These are phyloP conservation scores for Porites cylindrica DNA, from an alignment of 92 coral and sea anemone genomes.

Conservation along the genomic window DNA sequence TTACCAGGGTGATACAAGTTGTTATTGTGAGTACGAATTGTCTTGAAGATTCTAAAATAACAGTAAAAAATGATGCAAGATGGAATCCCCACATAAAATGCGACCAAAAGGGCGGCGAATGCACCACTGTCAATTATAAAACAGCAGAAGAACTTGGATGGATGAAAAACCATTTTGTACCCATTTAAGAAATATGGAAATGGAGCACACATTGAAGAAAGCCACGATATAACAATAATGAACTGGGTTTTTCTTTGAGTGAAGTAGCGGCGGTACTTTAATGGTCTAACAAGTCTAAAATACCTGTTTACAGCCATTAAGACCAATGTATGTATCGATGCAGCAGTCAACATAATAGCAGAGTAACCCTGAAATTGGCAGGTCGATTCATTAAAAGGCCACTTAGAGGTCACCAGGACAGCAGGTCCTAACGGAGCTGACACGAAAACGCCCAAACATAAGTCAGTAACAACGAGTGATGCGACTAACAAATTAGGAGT, in stretches of 20 bases:
- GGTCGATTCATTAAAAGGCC: not conserved
- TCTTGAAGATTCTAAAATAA: slow-evolving; percentile 61
- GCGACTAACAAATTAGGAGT: not conserved
- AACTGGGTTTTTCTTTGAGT: slow-evolving; percentile 25
- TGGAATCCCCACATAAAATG: slow-evolving; percentile 55
- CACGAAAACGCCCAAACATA: not conserved
- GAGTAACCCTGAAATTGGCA: not conserved
- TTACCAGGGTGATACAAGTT: not conserved
- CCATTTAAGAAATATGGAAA: slow-evolving; percentile 63
- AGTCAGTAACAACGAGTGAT: not conserved
- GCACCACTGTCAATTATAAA: not conserved
- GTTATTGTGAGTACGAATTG: slow-evolving; percentile 58
- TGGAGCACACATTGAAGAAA: slow-evolving; percentile 47
- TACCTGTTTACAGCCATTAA: not conserved
- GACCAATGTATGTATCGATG: not conserved
- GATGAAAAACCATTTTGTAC: slow-evolving; percentile 63
- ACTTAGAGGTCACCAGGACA: not conserved
- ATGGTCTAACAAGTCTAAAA: not conserved
- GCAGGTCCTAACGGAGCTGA: not conserved
- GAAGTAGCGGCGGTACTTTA: slow-evolving; percentile 25
- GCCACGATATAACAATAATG: slow-evolving; percentile 48
- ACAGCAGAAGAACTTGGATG: slow-evolving; percentile 62
- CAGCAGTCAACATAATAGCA: not conserved
- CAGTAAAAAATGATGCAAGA: slow-evolving; percentile 37
- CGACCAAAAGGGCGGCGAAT: slow-evolving; percentile 9